Percentiles rank a stretch among this genome's conserved stretches.
phyloP scores from a whole-genome alignment of 2,113 vertebrate species.

The Accipiter cooperii region DNA sequence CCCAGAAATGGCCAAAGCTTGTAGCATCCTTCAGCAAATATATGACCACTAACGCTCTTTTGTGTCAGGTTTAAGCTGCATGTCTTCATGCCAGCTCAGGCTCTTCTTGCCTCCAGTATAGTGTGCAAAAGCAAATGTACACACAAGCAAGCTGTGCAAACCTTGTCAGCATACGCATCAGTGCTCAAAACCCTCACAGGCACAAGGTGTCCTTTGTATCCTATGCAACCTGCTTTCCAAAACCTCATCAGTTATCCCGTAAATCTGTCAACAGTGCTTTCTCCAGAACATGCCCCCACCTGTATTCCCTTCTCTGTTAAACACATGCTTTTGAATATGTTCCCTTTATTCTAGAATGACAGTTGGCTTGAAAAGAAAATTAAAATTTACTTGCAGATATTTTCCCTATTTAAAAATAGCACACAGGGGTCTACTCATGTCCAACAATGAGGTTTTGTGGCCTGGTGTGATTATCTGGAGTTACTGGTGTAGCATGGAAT shows the following conservation, averaged over 20 bases:
- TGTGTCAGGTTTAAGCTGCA: background rate
- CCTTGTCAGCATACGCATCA: background rate
- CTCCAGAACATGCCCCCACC: background rate
- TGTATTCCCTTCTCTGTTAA: background rate
- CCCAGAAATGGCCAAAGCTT: background rate
- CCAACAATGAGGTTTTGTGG: background rate
- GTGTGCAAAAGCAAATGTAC: conserved; percentile 9
- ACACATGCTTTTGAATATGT: background rate
- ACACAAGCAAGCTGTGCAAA: conserved; percentile 14
- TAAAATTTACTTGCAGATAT: background rate
- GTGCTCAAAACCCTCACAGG: background rate
- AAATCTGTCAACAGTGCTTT: background rate
- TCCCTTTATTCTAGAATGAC: background rate
- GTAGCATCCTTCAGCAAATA: background rate
- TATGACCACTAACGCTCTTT: background rate
- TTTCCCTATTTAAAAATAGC: background rate
- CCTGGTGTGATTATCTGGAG: background rate
- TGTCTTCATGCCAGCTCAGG: background rate
- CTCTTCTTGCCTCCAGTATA: conserved; percentile 2
- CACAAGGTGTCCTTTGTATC: conserved; percentile 5
- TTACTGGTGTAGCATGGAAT: background rate
- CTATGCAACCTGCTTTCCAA: background rate
- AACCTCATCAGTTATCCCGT: background rate
- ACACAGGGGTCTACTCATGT: background rate
- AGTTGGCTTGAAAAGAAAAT: background rate